phyloP scores from a whole-genome alignment of 1,140 invertebrate species.

The Procambarus clarkii region DNA sequence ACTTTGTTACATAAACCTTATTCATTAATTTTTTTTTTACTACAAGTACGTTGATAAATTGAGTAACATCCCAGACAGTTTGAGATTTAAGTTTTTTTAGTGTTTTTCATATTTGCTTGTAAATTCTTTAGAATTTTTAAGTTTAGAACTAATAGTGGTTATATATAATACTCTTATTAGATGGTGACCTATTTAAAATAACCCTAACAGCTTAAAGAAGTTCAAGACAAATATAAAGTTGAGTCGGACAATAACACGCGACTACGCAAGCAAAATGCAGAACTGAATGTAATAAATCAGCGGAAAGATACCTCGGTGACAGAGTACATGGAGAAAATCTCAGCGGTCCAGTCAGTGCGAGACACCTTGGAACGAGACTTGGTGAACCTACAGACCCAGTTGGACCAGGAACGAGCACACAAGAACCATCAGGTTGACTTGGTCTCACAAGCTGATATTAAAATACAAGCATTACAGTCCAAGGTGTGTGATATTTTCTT shows the following conservation, averaged over 20 bases:
- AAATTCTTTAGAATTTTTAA: neutral
- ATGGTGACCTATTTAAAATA: neutral
- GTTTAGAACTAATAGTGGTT: neutral
- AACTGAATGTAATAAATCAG: slow-evolving; percentile 87
- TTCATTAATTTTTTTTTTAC: no score
- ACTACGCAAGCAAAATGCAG: slow-evolving; percentile 90
- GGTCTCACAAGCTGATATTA: slow-evolving; percentile 63
- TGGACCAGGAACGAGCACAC: slow-evolving; percentile 89
- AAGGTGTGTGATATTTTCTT: slow-evolving; percentile 53
- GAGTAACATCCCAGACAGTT: no score
- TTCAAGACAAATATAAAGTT: slow-evolving; percentile 91
- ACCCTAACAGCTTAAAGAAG: slow-evolving; percentile 83
- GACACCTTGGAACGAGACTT: slow-evolving; percentile 89
- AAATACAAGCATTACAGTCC: slow-evolving; percentile 61
- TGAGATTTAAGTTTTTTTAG: no score
- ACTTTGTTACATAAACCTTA: no score
- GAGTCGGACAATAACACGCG: slow-evolving; percentile 89
- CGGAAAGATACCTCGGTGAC: slow-evolving; percentile 86
- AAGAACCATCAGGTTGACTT: slow-evolving; percentile 84
- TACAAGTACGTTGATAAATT: no score
- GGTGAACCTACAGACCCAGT: slow-evolving; percentile 85
- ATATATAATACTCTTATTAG: neutral
- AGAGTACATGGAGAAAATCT: slow-evolving; percentile 85
- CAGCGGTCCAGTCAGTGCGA: slow-evolving; percentile 83
- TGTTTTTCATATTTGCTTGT: neutral